phyloP scores from a whole-genome alignment of 2,888 invertebrate species.

The Carpatolechia fugitivella region DNA sequence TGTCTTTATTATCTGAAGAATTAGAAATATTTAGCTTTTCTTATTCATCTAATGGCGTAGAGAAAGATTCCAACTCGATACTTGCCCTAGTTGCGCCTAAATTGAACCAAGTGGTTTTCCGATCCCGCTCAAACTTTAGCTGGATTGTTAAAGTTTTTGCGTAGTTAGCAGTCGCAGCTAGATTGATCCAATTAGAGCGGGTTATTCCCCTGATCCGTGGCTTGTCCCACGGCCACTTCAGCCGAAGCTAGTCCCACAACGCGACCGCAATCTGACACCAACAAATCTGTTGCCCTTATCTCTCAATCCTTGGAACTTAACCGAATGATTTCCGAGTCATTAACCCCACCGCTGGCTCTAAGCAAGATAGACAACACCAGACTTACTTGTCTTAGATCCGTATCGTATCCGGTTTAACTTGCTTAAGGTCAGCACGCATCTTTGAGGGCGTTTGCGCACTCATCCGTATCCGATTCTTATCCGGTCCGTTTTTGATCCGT shows the following conservation, averaged over 20 bases:
- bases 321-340: conserved; percentile 78
- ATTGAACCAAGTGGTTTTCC: background rate
- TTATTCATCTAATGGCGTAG: background rate
- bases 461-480: no score
- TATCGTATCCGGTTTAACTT: no score
- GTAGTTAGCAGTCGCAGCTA: background rate
- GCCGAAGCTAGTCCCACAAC: conserved; percentile 7
- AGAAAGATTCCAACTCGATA: background rate
- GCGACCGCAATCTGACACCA: conserved; percentile 46
- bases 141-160: conserved; percentile 6
- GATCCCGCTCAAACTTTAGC: background rate
- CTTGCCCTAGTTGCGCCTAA: background rate
- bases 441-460: no score
- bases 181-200: conserved; percentile 8
- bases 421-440: conserved; percentile 14
- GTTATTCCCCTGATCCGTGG: background rate
- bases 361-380: conserved; percentile 78
- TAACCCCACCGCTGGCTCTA: conserved; percentile 70
- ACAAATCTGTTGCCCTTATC: conserved; percentile 76
- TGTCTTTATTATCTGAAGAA: no score
- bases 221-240: background rate
- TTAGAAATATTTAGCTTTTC: no score
- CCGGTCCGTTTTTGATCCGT: no score
- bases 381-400: conserved; percentile 75
- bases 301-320: conserved; percentile 73